These are phyloP conservation scores for Monopis laevigella DNA, from an alignment of 2,888 invertebrate genomes.

Conservation along the genomic window DNA sequence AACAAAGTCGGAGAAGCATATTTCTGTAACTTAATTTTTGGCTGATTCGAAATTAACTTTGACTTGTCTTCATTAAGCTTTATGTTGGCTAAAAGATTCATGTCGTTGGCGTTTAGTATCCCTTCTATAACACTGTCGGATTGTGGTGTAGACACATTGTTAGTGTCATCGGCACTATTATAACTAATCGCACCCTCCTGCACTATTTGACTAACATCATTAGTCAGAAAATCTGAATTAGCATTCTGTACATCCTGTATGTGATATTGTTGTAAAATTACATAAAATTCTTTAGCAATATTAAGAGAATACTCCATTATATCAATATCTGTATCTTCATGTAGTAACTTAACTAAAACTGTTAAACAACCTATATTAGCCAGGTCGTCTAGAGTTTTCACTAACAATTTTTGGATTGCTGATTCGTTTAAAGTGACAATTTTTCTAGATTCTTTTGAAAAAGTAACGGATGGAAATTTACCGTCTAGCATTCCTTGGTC, in stretches of 20 bases:
- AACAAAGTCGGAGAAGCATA: slow-evolving; percentile 67
- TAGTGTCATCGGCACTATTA: slow-evolving; percentile 12
- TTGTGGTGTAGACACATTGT: slow-evolving; percentile 22
- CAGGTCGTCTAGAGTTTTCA: slow-evolving; percentile 74
- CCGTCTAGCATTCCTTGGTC: slow-evolving; percentile 89
- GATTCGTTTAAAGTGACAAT: slow-evolving; percentile 76
- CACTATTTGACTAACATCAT: slow-evolving; percentile 20
- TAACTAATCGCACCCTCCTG: slow-evolving; percentile 17
- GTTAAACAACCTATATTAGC: slow-evolving; percentile 75
- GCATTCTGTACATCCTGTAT: slow-evolving; percentile 26
- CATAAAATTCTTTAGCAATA: slow-evolving; percentile 60
- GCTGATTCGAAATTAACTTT: too few species aligned
- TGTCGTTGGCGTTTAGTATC: slow-evolving; percentile 71
- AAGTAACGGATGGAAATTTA: slow-evolving; percentile 79
- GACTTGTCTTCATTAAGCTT: too few species aligned
- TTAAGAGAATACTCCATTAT: slow-evolving; percentile 71
- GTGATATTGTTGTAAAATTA: slow-evolving; percentile 66
- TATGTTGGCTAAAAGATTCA: slow-evolving; percentile 69
- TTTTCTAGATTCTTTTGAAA: slow-evolving; percentile 80
- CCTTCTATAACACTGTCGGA: slow-evolving; percentile 71
- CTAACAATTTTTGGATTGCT: slow-evolving; percentile 72
- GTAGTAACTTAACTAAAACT: slow-evolving; percentile 71
- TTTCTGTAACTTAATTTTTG: slow-evolving; percentile 35
- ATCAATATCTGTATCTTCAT: slow-evolving; percentile 76
- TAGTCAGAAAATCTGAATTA: slow-evolving; percentile 19